phyloP scores from a whole-genome alignment of 1,140 invertebrate genomes.

The Pissodes strobi region DNA sequence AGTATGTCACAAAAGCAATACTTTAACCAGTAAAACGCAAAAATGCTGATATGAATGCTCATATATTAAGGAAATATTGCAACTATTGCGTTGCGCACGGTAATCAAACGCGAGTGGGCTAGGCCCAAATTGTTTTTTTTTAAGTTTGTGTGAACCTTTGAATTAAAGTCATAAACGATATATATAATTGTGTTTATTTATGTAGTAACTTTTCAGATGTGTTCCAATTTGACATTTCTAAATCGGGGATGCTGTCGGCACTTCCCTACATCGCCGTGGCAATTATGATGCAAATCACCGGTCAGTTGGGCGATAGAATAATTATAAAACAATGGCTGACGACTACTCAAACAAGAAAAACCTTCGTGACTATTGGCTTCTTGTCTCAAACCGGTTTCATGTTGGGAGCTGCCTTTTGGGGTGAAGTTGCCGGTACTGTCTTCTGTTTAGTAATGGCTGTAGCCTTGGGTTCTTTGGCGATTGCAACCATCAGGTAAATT shows the following conservation, averaged over 20 bases:
- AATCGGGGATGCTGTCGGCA: constrained; percentile 80
- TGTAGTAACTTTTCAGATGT: constrained; percentile 73
- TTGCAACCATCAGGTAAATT: constrained; percentile 84
- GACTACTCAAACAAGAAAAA: constrained; percentile 73
- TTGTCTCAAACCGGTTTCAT: constrained; percentile 83
- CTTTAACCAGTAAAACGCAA: too few relatives aligned
- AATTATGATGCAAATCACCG: constrained; percentile 75
- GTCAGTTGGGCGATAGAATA: constrained; percentile 80
- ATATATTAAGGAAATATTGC: too few relatives aligned
- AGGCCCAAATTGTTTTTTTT: too few relatives aligned
- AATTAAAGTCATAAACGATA: too few relatives aligned
- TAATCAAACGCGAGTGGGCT: too few relatives aligned
- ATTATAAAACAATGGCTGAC: constrained; percentile 66
- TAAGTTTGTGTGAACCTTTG: too few relatives aligned
- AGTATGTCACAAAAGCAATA: too few relatives aligned
- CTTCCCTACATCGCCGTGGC: constrained; percentile 87
- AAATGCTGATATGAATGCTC: too few relatives aligned
- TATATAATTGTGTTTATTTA: too few relatives aligned
- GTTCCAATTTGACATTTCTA: constrained; percentile 70
- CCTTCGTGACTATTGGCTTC: constrained; percentile 80
- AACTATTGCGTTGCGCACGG: too few relatives aligned
- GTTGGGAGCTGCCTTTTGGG: constrained; percentile 73
- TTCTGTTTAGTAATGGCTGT: constrained; percentile 82
- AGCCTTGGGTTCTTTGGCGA: constrained; percentile 85
- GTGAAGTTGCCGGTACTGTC: constrained; percentile 69